phyloP scores from a whole-genome alignment of 2,113 vertebrate genomes.

The Trinectes maculatus region DNA sequence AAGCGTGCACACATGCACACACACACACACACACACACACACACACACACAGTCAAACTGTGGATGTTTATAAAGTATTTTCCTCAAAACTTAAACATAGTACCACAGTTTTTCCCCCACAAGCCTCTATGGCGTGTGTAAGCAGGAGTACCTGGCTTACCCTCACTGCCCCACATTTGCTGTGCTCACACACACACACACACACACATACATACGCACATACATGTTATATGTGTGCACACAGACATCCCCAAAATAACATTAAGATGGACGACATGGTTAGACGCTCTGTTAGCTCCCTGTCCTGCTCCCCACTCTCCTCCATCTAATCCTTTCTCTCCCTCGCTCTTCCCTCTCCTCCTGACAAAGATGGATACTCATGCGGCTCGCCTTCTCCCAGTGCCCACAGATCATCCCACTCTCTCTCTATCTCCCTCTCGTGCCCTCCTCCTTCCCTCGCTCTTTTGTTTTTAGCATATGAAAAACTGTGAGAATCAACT shows the following conservation, averaged over 20 bases:
- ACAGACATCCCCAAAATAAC: constrained; percentile 49
- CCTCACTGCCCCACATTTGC: constrained; percentile 46
- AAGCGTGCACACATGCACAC: constrained; percentile 2
- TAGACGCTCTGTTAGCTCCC: constrained; percentile 43
- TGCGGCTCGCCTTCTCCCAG: constrained; percentile 36
- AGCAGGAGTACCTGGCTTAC: constrained; percentile 3
- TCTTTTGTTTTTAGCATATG: constrained; percentile 21
- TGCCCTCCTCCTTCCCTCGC: constrained; percentile 1
- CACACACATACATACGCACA: constrained; percentile 5
- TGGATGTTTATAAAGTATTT: not conserved
- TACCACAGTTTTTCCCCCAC: constrained; percentile 1
- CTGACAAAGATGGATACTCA: constrained; percentile 69
- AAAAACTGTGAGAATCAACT: constrained; percentile 23
- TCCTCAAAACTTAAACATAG: not conserved
- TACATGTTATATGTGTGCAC: constrained; percentile 12
- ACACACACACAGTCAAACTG: not conserved
- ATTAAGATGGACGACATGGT: constrained; percentile 62
- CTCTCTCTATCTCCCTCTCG: too few relatives aligned
- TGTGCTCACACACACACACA: constrained; percentile 14
- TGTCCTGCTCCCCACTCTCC: constrained; percentile 39
- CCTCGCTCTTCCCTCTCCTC: constrained; percentile 32
- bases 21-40: not conserved
- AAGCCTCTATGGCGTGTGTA: not conserved
- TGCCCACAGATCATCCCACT: constrained; percentile 59
- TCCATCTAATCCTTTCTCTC: constrained; percentile 39